These are phyloP conservation scores for Actinernus sp. DNA, from an alignment of 92 coral and sea anemone genomes.

Conservation along the genomic window DNA sequence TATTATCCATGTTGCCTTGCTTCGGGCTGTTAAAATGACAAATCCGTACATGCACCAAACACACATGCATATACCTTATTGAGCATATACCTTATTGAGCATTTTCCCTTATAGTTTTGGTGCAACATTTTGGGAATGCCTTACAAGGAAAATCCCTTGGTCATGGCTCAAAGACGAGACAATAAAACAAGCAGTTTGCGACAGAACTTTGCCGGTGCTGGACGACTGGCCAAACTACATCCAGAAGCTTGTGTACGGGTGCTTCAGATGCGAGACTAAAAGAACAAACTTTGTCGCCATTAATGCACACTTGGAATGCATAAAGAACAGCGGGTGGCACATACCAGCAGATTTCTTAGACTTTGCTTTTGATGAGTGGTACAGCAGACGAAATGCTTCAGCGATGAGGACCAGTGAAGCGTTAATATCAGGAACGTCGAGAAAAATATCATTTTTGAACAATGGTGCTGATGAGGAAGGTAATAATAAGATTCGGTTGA, in stretches of 20 bases:
- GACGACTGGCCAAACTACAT: slow-evolving; percentile 70
- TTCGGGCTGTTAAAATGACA: no score
- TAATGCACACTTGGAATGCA: slow-evolving; percentile 6
- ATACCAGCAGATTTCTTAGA: slow-evolving; percentile 48
- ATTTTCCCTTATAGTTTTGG: slow-evolving; percentile 68
- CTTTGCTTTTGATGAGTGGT: slow-evolving; percentile 61
- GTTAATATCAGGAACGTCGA: slow-evolving; percentile 2
- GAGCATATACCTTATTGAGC: slow-evolving; percentile 17
- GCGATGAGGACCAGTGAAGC: not conserved
- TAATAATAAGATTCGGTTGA: slow-evolving; percentile 23
- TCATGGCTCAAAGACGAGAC: slow-evolving; percentile 72
- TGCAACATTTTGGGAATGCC: slow-evolving; percentile 86
- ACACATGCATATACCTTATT: no score
- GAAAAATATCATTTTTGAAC: slow-evolving; percentile 6
- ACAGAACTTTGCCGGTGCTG: slow-evolving; percentile 51
- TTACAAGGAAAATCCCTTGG: slow-evolving; percentile 86
- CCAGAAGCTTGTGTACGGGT: slow-evolving; percentile 28
- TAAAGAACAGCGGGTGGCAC: slow-evolving; percentile 33
- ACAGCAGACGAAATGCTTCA: no score
- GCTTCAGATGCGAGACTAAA: slow-evolving; percentile 29
- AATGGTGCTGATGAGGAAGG: slow-evolving; percentile 1
- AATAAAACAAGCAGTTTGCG: slow-evolving; percentile 42
- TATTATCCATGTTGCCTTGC: no score
- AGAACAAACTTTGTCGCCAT: slow-evolving; percentile 28
- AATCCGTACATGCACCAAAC: no score